A percentile compares a stretch with the other conserved stretches of the same genome.
These are phyloP conservation scores for Dryocosmus kuriphilus DNA, from an alignment of 2,888 invertebrate genomes.

Conservation along the genomic window DNA sequence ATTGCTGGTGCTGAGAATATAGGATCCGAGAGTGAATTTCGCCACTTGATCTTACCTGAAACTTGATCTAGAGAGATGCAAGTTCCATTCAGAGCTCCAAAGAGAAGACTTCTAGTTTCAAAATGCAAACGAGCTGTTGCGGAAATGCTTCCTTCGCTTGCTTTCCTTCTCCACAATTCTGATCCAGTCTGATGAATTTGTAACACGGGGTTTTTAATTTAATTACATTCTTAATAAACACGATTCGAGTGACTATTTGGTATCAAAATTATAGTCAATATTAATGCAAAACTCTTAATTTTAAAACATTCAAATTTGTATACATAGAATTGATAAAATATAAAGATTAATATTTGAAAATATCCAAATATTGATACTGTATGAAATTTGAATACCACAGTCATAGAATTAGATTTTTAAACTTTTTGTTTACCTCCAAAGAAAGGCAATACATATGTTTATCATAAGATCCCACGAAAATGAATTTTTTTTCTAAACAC, in stretches of 20 bases:
- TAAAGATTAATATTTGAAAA: no score
- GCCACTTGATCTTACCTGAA: conserved; percentile 81
- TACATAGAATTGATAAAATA: no score
- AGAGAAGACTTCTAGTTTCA: conserved; percentile 69
- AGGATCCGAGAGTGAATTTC: conserved; percentile 80
- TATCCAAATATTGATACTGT: no score
- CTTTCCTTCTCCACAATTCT: conserved; percentile 70
- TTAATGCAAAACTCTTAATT: no score
- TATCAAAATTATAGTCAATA: conserved; percentile 23
- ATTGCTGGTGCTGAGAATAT: conserved; percentile 83
- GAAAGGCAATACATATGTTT: conserved; percentile 82
- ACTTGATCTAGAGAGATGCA: conserved; percentile 79
- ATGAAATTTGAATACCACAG: no score
- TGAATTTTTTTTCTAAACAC: conserved; percentile 73
- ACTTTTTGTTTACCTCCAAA: conserved; percentile 78
- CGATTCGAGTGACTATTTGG: neutral
- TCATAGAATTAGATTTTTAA: neutral
- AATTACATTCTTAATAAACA: conserved; percentile 13
- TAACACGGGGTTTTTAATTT: neutral
- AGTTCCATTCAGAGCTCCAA: conserved; percentile 82
- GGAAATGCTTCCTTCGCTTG: conserved; percentile 79
- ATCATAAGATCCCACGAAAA: conserved; percentile 87
- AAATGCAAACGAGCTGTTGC: conserved; percentile 77
- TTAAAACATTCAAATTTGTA: no score
- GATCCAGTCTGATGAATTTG: conserved; percentile 77